These are phyloP conservation scores for Microctenopoma lineatum DNA, from an alignment of 2,797 vertebrate genomes.

Conservation along the genomic window DNA sequence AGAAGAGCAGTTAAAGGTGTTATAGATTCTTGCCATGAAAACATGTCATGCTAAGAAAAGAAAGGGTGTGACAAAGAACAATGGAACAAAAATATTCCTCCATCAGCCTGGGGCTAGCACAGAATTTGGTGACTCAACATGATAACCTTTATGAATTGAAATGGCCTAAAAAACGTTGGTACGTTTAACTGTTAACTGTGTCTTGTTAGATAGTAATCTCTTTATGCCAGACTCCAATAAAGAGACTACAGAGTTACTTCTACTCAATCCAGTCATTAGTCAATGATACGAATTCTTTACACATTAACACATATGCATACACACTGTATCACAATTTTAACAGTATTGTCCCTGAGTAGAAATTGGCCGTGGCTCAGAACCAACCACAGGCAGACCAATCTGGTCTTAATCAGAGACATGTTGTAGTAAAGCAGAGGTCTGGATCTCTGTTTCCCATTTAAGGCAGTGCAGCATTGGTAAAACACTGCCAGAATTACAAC, in stretches of 20 bases:
- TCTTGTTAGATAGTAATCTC: slow-evolving; percentile 1
- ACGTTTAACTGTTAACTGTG: neutral
- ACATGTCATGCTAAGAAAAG: slow-evolving; percentile 7
- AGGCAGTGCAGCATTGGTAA: slow-evolving; percentile 79
- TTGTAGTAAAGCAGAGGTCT: slow-evolving; percentile 80
- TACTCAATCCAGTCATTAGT: slow-evolving; percentile 10
- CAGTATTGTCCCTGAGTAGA: slow-evolving; percentile 67
- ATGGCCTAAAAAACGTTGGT: neutral
- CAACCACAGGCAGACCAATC: slow-evolving; percentile 75
- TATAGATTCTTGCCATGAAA: slow-evolving; percentile 1
- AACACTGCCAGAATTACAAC: slow-evolving; percentile 74
- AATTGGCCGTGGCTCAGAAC: slow-evolving; percentile 75
- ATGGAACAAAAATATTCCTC: neutral
- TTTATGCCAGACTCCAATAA: neutral
- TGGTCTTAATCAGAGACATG: slow-evolving; percentile 84
- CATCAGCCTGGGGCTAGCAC: too few relatives aligned
- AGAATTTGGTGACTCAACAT: too few relatives aligned
- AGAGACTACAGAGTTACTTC: slow-evolving; percentile 13
- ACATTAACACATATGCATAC: slow-evolving; percentile 48
- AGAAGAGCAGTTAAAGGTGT: neutral
- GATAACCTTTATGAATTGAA: too few relatives aligned
- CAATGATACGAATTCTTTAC: neutral
- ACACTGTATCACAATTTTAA: slow-evolving; percentile 44
- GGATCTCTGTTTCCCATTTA: slow-evolving; percentile 85
- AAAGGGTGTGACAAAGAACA: neutral